Evolutionary conservation across 2,888 invertebrate species (phyloP), one percentile per base, ranked within the genome.

Genomic region (Chrysolina haemoptera): DNA sequence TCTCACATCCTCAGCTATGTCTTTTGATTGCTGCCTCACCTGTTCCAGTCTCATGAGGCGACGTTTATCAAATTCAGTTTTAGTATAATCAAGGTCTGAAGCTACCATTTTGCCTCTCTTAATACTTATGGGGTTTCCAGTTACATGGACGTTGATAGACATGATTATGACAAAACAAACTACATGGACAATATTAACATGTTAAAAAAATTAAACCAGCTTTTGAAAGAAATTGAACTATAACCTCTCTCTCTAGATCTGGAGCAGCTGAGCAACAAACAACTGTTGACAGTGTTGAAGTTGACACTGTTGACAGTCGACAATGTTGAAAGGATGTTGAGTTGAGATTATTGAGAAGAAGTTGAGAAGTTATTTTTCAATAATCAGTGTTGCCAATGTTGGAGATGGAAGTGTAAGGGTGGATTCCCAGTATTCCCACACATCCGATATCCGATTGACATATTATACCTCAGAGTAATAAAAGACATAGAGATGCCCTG

Each of bases 21-120:
- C 89, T 81, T 90, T 92, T 0, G 92, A 91, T 81, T 92, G 91
- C 78, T 91, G 90, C 27, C 93, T 89, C 84, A 92, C 93, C 89
- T 93, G 92, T 82, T 91, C 89, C 72, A 92, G 84, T 78, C 93
- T 90, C 84, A 91, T 89, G 79, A 90, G 89, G 67, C 91, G 89
- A 71, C 91, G 89, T 80, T 89, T 89, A 72, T 90, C 89, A 78
- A 90, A 90, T 80, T 90, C 90, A 84, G 90, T 90, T 82, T 89
- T 90, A 0, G 88, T 85, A 71, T 87, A 86, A 78, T 91, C 90
- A 5, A 89, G 84, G 85, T 91, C 91, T 1, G 87, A 85, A 11
- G 90, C 85, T 27, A 90, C 86, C 87, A 90, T 88, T 86, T 88
- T 89, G 55, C 89, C 88, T 40, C 86, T 85, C 65, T 86, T 86